Evolutionary conservation across 1,140 invertebrate genomes (phyloP).

Genomic region (Trissolcus basalis): DNA sequence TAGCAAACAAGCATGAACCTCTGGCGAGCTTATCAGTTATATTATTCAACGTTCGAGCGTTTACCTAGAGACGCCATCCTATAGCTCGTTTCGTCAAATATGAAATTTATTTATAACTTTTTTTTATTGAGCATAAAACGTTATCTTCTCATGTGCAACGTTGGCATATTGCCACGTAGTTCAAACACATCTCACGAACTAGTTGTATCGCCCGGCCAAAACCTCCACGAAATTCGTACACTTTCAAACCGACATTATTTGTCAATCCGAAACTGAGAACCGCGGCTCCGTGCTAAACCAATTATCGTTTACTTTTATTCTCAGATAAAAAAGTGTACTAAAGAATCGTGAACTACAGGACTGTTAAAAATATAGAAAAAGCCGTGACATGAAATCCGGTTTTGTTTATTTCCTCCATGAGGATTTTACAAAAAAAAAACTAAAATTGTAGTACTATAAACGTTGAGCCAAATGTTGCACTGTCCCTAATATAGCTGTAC

Average conservation of each 20-base stretch:
- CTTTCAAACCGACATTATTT: constrained; percentile 29
- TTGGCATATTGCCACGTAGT: constrained; percentile 51
- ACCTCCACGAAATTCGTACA: constrained; percentile 31
- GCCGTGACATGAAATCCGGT: no score
- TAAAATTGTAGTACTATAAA: background rate
- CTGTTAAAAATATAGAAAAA: no score
- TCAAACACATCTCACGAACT: constrained; percentile 34
- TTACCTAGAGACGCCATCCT: constrained; percentile 38
- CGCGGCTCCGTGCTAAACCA: no score
- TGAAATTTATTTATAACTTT: constrained; percentile 59
- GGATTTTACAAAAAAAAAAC: no score
- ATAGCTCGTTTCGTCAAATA: constrained; percentile 36
- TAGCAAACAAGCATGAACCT: no score
- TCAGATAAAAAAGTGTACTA: no score
- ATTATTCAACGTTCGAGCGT: constrained; percentile 21
- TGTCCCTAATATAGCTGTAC: background rate
- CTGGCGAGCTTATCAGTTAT: constrained; percentile 32
- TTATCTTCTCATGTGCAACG: constrained; percentile 48
- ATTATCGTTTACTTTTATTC: no score
- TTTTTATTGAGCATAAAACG: constrained; percentile 39
- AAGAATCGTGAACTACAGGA: no score
- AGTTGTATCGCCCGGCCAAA: constrained; percentile 24
- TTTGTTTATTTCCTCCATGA: no score
- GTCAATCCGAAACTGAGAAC: no score
- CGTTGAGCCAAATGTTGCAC: background rate